Percentiles rank a stretch among this genome's conserved stretches.
These are phyloP conservation scores for Trachemys scripta DNA, from an alignment of 2,113 vertebrate genomes.

Conservation along the genomic window DNA sequence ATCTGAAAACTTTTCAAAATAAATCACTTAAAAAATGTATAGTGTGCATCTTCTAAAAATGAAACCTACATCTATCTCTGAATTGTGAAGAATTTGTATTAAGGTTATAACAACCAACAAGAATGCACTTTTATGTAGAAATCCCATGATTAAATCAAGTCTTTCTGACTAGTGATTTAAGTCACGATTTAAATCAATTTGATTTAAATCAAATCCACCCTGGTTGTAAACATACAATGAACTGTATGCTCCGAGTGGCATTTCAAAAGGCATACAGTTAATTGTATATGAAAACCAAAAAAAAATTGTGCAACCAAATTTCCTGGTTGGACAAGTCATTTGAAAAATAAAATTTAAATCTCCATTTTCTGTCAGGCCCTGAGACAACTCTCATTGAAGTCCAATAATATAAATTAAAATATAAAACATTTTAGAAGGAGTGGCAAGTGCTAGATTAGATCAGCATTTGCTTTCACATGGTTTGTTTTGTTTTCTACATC, in stretches of 20 bases:
- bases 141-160: no score
- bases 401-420: rapidly evolving
- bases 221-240: background rate
- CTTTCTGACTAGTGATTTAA: no score
- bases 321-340: background rate
- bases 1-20: no score
- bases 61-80: no score
- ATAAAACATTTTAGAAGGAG: background rate
- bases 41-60: no score
- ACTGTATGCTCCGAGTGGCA: background rate
- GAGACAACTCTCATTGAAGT: background rate
- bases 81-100: no score
- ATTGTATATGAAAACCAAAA: background rate
- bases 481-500: background rate
- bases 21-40: no score
- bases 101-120: no score
- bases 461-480: background rate
- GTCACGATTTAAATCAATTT: no score
- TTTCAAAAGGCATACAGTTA: background rate
- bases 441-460: background rate
- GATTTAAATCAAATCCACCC: no score
- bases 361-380: background rate
- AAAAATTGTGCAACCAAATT: background rate
- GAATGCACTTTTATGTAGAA: no score
- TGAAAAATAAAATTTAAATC: background rate